A percentile compares a stretch with the other conserved stretches of the same genome.
Evolutionary conservation across 1,140 invertebrate species (phyloP).

Genomic region (Frieseomelitta varia): DNA sequence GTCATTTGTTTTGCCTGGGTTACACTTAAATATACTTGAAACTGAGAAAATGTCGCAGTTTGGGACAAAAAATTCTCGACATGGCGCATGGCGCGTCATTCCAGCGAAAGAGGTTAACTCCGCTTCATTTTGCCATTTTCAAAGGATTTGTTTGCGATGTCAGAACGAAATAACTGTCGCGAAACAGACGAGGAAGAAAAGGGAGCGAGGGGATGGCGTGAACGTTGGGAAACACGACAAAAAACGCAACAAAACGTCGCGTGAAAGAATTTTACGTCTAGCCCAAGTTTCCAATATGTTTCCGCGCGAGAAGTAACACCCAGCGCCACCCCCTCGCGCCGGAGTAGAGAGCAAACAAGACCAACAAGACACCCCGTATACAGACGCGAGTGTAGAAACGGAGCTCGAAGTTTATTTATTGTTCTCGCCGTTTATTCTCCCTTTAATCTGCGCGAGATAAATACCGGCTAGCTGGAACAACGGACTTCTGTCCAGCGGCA

Average conservation of each 20-base stretch:
- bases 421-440: constrained; percentile 44
- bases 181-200: too few relatives aligned
- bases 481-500: constrained; percentile 27
- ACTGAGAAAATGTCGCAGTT: too few relatives aligned
- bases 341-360: not conserved
- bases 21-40: too few relatives aligned
- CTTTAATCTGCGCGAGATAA: constrained; percentile 62
- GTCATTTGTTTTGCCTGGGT: too few relatives aligned
- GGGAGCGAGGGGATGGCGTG: too few relatives aligned
- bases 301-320: not conserved
- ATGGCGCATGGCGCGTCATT: too few relatives aligned
- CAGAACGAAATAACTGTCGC: too few relatives aligned
- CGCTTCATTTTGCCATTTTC: too few relatives aligned
- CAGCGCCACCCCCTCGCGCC: too few relatives aligned
- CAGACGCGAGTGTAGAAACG: not conserved
- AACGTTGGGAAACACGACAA: not conserved
- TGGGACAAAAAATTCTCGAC: too few relatives aligned
- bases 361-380: not conserved
- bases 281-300: not conserved
- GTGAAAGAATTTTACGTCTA: not conserved
- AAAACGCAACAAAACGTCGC: not conserved
- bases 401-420: constrained; percentile 58
- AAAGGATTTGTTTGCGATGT: too few relatives aligned
- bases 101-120: too few relatives aligned
- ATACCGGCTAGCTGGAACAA: constrained; percentile 50